phyloP scores from a whole-genome alignment of 2,113 vertebrate genomes.

The Alces alces region DNA sequence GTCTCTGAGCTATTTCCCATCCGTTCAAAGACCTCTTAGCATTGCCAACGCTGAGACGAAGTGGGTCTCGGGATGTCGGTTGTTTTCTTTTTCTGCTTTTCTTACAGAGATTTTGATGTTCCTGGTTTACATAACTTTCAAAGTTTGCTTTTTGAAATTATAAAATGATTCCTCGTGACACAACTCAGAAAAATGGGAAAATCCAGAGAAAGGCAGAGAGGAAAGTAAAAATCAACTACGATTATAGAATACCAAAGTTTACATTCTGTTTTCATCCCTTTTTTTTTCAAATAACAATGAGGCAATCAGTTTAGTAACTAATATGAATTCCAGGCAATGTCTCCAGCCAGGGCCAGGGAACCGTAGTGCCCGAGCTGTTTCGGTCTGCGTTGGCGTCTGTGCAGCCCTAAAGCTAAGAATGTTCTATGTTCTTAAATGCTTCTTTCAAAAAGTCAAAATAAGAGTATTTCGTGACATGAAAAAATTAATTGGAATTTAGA shows the following conservation, averaged over 20 bases:
- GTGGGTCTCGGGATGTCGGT: accelerated
- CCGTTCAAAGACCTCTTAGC: background rate
- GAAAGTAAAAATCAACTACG: background rate
- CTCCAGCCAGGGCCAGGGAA: background rate
- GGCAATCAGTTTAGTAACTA: background rate
- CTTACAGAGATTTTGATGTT: background rate
- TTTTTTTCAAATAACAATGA: no score
- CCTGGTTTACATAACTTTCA: background rate
- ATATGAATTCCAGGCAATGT: background rate
- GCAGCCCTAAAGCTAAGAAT: background rate
- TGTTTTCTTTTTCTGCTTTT: background rate
- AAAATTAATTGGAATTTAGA: background rate
- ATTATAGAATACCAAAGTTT: background rate
- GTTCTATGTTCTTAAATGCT: background rate
- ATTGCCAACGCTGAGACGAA: background rate
- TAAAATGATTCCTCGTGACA: background rate
- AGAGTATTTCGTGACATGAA: background rate
- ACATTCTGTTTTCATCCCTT: no score
- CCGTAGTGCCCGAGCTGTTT: accelerated
- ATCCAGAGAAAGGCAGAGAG: background rate
- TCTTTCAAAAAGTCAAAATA: background rate
- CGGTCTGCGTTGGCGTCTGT: background rate
- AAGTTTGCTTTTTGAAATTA: background rate
- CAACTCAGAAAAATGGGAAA: background rate
- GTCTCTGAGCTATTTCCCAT: slow-evolving; percentile 5